Base-by-base conservation (phyloP, 2,113 vertebrate genomes). In the Poecilia latipinna region DNA sequence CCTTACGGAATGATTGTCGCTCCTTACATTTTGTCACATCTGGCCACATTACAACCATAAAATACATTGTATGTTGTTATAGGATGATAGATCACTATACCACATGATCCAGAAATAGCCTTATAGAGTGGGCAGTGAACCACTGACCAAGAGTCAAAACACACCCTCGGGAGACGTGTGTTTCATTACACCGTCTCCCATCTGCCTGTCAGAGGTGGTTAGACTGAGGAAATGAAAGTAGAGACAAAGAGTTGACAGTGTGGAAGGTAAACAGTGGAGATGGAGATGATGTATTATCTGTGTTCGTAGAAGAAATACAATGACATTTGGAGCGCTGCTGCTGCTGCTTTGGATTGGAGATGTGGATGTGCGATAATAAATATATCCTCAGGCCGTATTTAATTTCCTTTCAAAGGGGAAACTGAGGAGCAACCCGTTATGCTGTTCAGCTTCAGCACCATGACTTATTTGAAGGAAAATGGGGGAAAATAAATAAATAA, bases 351-450 rank as follows among this genome's bases (percentile, higher is more conserved):
- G 29, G 29, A 29, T 29, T 29, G 54, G 74, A 68, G 83, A 89
- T 86, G 48, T 42, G 19, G 60, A 71, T 70, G 65, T 61, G 69
- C 44, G 84, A 88, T 88, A 87, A 83, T 72, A 82, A 74, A 82
- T 85, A 81, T 72, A 86, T 80, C 78, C 71, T 78, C 22, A 0
- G 72, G 80, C 81, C 72, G 74, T 78, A 79, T 88, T 89, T 65
- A 78, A 88, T 89, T 85, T 88, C 85, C 82, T 91, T 88, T 80
- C 63, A 80, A 85, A 78, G 69, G 64, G 22, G 72, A 72, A 78
- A 79, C 39, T 26, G 70, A 68, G 66, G 68, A 79, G 33, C 15
- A 22, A n/a, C 57, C 71, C 29, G 68, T 72, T 85, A 67, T 42
- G 29, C 29, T 33, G 80, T 54, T 74, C 31, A 65, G 26, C 68